These are phyloP conservation scores for Athetis lepigone DNA, from an alignment of 2,888 invertebrate genomes.

Conservation along the genomic window DNA sequence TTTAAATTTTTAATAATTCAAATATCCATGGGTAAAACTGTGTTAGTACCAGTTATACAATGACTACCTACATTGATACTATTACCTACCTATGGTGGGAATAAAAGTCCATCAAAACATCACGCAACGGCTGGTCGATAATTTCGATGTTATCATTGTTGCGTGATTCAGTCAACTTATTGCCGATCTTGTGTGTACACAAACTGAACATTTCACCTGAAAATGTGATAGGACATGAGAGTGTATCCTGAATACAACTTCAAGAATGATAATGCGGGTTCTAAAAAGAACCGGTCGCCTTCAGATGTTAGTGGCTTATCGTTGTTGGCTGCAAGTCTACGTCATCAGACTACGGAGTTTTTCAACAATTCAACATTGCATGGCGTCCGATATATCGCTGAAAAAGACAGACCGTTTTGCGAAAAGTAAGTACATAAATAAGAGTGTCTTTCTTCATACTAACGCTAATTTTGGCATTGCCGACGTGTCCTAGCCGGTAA, in stretches of 20 bases:
- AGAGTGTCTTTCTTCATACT: neutral
- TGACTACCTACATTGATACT: too few species aligned
- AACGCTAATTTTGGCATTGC: neutral
- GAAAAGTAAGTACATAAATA: slow-evolving; percentile 93
- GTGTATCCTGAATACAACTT: slow-evolving; percentile 75
- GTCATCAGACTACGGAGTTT: slow-evolving; percentile 93
- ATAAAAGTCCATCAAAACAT: slow-evolving; percentile 39
- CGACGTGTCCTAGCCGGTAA: neutral
- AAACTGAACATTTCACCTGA: slow-evolving; percentile 49
- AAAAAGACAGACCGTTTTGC: slow-evolving; percentile 93
- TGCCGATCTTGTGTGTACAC: slow-evolving; percentile 48
- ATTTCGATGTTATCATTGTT: slow-evolving; percentile 75
- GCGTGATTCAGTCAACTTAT: slow-evolving; percentile 71
- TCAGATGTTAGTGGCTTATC: slow-evolving; percentile 77
- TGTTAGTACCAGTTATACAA: slow-evolving; percentile 19
- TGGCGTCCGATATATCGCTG: slow-evolving; percentile 95
- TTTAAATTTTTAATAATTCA: slow-evolving; percentile 9
- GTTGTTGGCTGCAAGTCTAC: slow-evolving; percentile 91
- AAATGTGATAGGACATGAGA: slow-evolving; percentile 76
- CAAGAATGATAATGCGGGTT: slow-evolving; percentile 63
- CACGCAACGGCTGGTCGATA: slow-evolving; percentile 80
- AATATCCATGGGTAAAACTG: slow-evolving; percentile 4
- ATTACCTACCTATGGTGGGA: slow-evolving; percentile 3
- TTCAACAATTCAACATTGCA: slow-evolving; percentile 94
- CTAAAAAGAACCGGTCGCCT: slow-evolving; percentile 60